Evolutionary conservation across 1,140 invertebrate genomes (phyloP), one percentile per base, ranked within the genome.

Genomic region (Sinonovacula constricta): DNA sequence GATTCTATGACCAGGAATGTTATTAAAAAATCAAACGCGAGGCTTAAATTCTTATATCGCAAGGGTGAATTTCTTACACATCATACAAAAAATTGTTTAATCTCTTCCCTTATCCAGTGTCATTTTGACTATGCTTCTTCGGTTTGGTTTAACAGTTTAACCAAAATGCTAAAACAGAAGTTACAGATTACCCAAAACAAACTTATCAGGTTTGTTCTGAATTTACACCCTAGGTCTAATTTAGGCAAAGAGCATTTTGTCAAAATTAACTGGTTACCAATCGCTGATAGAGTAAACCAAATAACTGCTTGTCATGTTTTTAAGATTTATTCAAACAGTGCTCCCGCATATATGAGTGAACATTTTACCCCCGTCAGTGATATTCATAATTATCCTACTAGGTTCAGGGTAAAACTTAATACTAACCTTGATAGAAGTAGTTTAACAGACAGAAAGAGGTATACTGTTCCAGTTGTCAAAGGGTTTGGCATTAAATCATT

Each of bases 161-260:
- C 53, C 31, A 63, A 65, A 63, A 45, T 18, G 15, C 62, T 74
- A 51, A 39, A 74, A 69, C 68, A 75, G 18, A 80, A 60, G 34
- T 36, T n/a, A n/a, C n/a, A n/a, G n/a, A n/a, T n/a, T n/a, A n/a
- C n/a, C n/a, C n/a, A n/a, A n/a, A n/a, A n/a, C n/a, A n/a, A n/a
- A n/a, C n/a, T n/a, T n/a, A n/a, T n/a, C n/a, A n/a, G n/a, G n/a
- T n/a, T n/a, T n/a, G n/a, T n/a, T n/a, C n/a, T n/a, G n/a, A n/a
- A n/a, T n/a, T n/a, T n/a, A n/a, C n/a, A n/a, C n/a, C n/a, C n/a
- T n/a, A n/a, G n/a, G n/a, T n/a, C n/a, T n/a, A n/a, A n/a, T n/a
- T n/a, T n/a, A n/a, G n/a, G n/a, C n/a, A n/a, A n/a, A n/a, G n/a
- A n/a, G n/a, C n/a, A 63, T 5, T 63, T 54, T 34, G 30, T 54